Percentiles rank a stretch among this genome's conserved stretches.
phyloP scores from a whole-genome alignment of 2,888 invertebrate genomes.

The Drosophila putrida region DNA sequence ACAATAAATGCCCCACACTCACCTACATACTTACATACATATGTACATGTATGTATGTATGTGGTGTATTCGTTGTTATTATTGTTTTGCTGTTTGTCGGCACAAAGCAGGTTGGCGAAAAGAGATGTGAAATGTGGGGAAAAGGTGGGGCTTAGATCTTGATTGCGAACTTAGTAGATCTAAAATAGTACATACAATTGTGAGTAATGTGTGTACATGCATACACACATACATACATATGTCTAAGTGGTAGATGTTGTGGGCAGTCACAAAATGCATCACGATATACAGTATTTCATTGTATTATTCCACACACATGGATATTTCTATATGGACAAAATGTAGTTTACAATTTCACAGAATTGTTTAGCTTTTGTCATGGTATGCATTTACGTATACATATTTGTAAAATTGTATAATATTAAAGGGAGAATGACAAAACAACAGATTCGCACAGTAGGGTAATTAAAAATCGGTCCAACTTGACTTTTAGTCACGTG shows the following conservation, averaged over 20 bases:
- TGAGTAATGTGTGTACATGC: neutral
- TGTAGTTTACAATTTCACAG: constrained; percentile 24
- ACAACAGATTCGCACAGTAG: constrained; percentile 14
- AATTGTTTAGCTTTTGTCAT: constrained; percentile 11
- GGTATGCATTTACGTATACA: constrained; percentile 7
- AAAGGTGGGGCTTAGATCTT: constrained; percentile 46
- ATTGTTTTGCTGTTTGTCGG: constrained; percentile 31
- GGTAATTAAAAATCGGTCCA: constrained; percentile 16
- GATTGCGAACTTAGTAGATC: constrained; percentile 34
- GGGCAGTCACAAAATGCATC: constrained; percentile 47
- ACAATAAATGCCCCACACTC: constrained; percentile 19
- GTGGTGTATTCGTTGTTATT: constrained; percentile 25
- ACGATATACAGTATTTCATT: constrained; percentile 21
- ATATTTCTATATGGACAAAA: constrained; percentile 7
- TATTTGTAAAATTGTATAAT: constrained; percentile 11
- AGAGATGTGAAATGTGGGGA: neutral
- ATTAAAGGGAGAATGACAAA: constrained; percentile 10
- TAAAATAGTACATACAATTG: neutral
- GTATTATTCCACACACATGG: constrained; percentile 18
- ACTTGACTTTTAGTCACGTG: constrained; percentile 34
- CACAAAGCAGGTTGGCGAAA: constrained; percentile 21
- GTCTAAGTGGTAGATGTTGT: constrained; percentile 15
- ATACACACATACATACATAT: neutral
- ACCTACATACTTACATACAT: neutral
- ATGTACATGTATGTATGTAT: constrained; percentile 2